A percentile compares a stretch with the other conserved stretches of the same genome.
Evolutionary conservation across 2,797 vertebrate genomes (phyloP).

Genomic region (Iguana delicatissima): DNA sequence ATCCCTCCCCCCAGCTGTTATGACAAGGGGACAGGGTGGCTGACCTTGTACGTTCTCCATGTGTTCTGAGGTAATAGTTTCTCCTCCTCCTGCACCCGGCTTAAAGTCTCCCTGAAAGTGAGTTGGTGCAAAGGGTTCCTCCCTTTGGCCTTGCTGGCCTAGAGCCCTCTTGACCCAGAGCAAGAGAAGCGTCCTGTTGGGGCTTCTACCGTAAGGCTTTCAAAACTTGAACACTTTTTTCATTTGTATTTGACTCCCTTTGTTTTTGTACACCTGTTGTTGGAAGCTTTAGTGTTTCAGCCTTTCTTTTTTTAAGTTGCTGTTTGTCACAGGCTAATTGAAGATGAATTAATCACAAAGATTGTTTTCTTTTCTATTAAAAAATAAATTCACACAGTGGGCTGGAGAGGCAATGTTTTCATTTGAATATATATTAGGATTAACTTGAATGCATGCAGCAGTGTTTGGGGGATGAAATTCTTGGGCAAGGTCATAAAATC

Average conservation of each 20-base stretch:
- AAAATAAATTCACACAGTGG: background rate
- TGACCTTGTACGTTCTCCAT: background rate
- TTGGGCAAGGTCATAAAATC: too few relatives aligned
- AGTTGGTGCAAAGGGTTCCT: background rate
- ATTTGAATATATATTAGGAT: too few relatives aligned
- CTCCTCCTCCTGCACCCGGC: background rate
- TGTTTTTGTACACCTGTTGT: slow-evolving; percentile 32
- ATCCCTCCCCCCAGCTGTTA: background rate
- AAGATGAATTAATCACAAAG: slow-evolving; percentile 21
- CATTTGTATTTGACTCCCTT: background rate
- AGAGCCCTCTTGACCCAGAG: background rate
- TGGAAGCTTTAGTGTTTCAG: slow-evolving; percentile 16
- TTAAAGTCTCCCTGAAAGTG: background rate
- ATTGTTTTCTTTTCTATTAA: slow-evolving; percentile 43
- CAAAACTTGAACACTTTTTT: slow-evolving; percentile 23
- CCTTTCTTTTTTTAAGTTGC: slow-evolving; percentile 16
- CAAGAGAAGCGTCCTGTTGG: background rate
- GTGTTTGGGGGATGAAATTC: too few relatives aligned
- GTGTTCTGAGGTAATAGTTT: background rate
- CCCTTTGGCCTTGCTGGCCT: background rate
- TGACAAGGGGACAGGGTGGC: background rate
- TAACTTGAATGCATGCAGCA: too few relatives aligned
- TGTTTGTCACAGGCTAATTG: slow-evolving; percentile 18
- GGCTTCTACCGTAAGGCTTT: background rate
- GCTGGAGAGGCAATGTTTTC: background rate